Evolutionary conservation across 2,113 vertebrate genomes (phyloP).

Genomic region (Upupa epops): DNA sequence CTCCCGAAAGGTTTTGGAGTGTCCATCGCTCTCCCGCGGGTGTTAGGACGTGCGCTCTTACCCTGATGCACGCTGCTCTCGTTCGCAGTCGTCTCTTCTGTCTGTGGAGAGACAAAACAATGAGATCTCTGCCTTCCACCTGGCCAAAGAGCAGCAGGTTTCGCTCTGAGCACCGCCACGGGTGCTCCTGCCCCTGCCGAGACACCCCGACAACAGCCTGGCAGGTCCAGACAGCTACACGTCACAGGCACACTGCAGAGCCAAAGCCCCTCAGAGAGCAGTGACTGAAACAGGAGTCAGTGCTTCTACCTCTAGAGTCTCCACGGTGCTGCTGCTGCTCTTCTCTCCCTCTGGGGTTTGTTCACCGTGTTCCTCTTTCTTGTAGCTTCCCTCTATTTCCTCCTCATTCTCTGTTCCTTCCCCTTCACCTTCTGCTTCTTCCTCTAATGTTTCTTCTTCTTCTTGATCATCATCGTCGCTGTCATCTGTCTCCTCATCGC

Average conservation of each 20-base stretch:
- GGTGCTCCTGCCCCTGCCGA: neutral
- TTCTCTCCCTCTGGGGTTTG: neutral
- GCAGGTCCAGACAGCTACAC: neutral
- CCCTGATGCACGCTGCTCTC: constrained; percentile 29
- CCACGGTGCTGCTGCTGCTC: neutral
- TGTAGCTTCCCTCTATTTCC: neutral
- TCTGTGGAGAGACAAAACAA: constrained; percentile 58
- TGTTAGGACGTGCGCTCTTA: constrained; percentile 6
- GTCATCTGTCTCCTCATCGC: constrained; percentile 39
- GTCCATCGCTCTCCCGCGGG: neutral
- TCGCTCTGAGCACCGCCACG: too few relatives aligned
- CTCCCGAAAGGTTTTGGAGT: neutral
- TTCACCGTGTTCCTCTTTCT: neutral
- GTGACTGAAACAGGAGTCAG: neutral
- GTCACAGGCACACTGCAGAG: neutral
- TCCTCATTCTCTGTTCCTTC: neutral
- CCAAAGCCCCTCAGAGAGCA: neutral
- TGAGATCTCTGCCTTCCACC: neutral
- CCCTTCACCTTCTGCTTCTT: neutral
- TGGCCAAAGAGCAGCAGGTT: neutral
- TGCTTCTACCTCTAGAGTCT: constrained; percentile 51
- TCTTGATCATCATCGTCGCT: neutral
- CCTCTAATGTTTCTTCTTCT: neutral
- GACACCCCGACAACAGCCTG: neutral
- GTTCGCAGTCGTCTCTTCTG: constrained; percentile 2